Percentiles rank a stretch among this genome's conserved stretches.
Conservation (phyloP, 64 coral and sea anemone species). For the Montipora capricornis region DNA sequence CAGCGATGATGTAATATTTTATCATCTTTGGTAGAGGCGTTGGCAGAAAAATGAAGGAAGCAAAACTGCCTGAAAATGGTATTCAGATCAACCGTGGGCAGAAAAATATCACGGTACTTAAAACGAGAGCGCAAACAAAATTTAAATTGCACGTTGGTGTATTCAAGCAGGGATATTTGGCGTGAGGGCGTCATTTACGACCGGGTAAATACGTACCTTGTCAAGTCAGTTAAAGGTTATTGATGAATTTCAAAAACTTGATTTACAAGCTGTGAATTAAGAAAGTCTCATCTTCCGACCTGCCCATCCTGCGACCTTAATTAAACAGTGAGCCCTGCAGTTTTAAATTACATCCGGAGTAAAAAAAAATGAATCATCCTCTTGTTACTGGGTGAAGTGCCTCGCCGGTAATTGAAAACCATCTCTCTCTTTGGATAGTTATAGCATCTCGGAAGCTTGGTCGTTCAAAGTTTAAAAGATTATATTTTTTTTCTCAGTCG, state of each 20-base stretch:
- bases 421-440: not conserved
- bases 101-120: too few relatives aligned
- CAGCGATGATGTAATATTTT: too few relatives aligned
- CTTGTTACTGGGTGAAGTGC: not conserved
- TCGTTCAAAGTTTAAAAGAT: not conserved
- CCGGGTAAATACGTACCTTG: not conserved
- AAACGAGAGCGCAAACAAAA: too few relatives aligned
- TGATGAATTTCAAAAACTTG: not conserved
- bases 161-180: not conserved
- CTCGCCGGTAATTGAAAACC: not conserved
- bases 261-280: too few relatives aligned
- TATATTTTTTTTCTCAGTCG: not conserved
- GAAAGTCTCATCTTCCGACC: not conserved
- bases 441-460: not conserved
- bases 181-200: not conserved
- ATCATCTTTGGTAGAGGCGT: too few relatives aligned
- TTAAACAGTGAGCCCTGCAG: not conserved
- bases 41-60: too few relatives aligned
- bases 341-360: not conserved
- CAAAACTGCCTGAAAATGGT: too few relatives aligned
- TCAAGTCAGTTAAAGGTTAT: not conserved
- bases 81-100: too few relatives aligned
- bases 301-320: not conserved
- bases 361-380: not conserved
- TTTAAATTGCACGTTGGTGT: too few relatives aligned